A percentile compares a stretch with the other conserved stretches of the same genome.
Conservation (phyloP, 1,140 invertebrate genomes). For the Dendroctonus valens region DNA sequence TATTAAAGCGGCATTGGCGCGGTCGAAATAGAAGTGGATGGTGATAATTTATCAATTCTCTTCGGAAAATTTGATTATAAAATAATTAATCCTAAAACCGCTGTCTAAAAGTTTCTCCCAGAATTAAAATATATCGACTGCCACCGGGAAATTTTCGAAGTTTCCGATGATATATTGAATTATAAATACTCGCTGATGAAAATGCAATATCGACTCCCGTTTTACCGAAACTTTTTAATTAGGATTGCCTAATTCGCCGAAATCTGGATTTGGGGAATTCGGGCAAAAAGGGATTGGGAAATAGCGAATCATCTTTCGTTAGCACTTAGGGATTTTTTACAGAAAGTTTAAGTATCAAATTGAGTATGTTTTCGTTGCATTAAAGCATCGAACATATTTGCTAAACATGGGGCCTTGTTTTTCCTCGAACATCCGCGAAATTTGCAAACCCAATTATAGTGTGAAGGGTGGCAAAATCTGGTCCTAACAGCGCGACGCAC, state of each 20-base stretch:
- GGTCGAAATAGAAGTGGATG: neutral
- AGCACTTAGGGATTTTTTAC: no score
- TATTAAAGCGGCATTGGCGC: no score
- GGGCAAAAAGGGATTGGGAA: no score
- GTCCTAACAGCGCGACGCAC: slow-evolving; percentile 20
- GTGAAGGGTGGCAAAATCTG: slow-evolving; percentile 18
- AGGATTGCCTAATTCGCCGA: neutral
- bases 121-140: slow-evolving; percentile 35
- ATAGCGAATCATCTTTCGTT: no score
- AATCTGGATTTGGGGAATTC: neutral
- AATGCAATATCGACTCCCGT: slow-evolving; percentile 10
- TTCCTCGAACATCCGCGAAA: no score
- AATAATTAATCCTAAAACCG: slow-evolving; percentile 37
- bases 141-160: slow-evolving; percentile 29
- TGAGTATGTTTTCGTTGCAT: no score
- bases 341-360: no score
- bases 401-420: no score
- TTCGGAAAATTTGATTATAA: slow-evolving; percentile 37
- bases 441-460: no score
- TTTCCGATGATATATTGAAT: slow-evolving; percentile 34
- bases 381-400: no score
- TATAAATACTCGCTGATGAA: slow-evolving; percentile 27
- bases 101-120: slow-evolving; percentile 33
- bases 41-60: slow-evolving; percentile 36
- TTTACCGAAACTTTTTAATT: slow-evolving; percentile 14